These are phyloP conservation scores for Limnephilus auricula DNA, from an alignment of 2,888 invertebrate species.

Conservation along the genomic window DNA sequence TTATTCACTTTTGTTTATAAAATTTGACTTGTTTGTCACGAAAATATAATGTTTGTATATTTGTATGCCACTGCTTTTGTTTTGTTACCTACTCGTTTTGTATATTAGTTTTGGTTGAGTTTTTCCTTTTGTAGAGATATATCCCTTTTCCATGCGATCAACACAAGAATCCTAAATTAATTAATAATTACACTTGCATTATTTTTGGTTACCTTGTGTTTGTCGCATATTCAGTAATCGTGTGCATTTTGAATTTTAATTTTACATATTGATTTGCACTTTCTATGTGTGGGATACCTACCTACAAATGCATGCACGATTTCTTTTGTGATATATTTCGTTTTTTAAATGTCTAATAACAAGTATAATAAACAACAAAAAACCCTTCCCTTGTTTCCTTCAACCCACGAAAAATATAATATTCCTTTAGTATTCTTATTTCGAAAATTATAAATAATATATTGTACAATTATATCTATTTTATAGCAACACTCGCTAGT, in stretches of 20 bases:
- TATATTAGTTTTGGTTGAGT: background rate
- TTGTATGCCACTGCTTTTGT: background rate
- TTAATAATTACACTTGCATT: too few species aligned
- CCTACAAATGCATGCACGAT: background rate
- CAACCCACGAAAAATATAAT: background rate
- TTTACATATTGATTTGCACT: background rate
- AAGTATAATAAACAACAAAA: background rate
- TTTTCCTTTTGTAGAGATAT: background rate
- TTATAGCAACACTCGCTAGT: background rate
- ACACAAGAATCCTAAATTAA: background rate
- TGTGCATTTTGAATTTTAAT: background rate
- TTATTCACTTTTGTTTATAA: background rate
- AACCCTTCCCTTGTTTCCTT: background rate
- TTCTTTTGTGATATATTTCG: background rate
- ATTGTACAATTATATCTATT: background rate
- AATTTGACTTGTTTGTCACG: background rate
- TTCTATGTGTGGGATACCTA: background rate
- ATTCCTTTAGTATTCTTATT: background rate
- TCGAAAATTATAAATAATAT: background rate
- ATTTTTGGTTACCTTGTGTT: background rate
- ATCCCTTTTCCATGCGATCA: background rate
- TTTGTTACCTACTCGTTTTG: background rate
- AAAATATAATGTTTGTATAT: background rate
- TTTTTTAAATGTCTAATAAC: background rate
- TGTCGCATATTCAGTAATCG: background rate